Percentiles rank a stretch among this genome's conserved stretches.
phyloP scores from a whole-genome alignment of 1,140 invertebrate species.

The Subanguina moxae region DNA sequence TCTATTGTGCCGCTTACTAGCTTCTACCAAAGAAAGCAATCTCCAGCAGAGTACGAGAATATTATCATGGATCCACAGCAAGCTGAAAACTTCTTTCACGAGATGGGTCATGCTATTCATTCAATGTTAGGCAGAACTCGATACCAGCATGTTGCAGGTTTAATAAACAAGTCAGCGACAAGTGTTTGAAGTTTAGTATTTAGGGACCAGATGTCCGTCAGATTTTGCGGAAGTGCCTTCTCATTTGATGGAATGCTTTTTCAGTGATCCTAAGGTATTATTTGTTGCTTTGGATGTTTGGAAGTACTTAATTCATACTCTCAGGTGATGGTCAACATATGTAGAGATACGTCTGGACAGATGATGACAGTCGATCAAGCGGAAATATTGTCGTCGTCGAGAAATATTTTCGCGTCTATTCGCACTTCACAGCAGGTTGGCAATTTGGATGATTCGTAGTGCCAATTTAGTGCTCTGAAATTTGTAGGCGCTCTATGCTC shows the following conservation, averaged over 20 bases:
- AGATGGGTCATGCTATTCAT: conserved; percentile 98
- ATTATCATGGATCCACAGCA: conserved; percentile 70
- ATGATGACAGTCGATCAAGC: conserved; percentile 31
- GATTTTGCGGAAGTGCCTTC: conserved; percentile 98
- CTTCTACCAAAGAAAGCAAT: neutral
- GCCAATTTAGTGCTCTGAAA: no score
- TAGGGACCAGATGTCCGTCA: conserved; percentile 81
- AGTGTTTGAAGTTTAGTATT: conserved; percentile 22
- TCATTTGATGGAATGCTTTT: conserved; percentile 96
- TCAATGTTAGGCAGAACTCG: conserved; percentile 90
- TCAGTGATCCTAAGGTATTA: conserved; percentile 75
- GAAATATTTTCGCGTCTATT: conserved; percentile 40
- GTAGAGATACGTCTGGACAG: conserved; percentile 25
- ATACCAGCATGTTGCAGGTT: conserved; percentile 91
- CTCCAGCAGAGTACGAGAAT: conserved; percentile 14
- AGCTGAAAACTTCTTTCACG: conserved; percentile 95
- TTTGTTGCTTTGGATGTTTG: conserved; percentile 18
- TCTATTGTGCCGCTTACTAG: conserved; percentile 62
- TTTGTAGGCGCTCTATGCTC: conserved; percentile 39
- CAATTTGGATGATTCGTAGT: no score
- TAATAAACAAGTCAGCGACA: conserved; percentile 9
- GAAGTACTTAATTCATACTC: conserved; percentile 17
- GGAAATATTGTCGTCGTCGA: conserved; percentile 35
- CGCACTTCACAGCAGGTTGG: conserved; percentile 48
- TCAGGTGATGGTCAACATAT: conserved; percentile 76